Percentiles rank a stretch among this genome's conserved stretches.
Evolutionary conservation across 2,888 invertebrate species (phyloP).

Genomic region (Eristalinus sepulchralis): DNA sequence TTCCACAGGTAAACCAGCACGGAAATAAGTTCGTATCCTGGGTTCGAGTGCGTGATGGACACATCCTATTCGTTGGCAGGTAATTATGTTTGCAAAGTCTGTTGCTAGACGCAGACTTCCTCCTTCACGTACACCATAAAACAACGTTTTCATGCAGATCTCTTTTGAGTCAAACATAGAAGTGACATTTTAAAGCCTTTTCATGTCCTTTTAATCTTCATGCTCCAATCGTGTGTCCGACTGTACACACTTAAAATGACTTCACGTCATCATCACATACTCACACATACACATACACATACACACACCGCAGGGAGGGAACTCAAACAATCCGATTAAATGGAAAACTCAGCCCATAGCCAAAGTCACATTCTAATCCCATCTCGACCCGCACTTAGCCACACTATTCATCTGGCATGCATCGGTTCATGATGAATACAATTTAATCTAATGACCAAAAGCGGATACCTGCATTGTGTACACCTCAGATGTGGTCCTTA

Average conservation of each 20-base stretch:
- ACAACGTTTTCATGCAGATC: not conserved
- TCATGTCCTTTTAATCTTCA: not conserved
- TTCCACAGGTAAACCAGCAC: conserved; percentile 88
- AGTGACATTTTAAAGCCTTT: not conserved
- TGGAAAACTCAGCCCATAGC: conserved; percentile 37
- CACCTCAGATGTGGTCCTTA: conserved; percentile 27
- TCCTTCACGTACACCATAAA: not conserved
- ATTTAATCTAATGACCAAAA: conserved; percentile 42
- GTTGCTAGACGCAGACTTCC: not conserved
- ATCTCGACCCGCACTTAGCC: conserved; percentile 6
- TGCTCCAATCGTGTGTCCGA: not conserved
- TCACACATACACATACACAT: not conserved
- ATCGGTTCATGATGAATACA: conserved; percentile 29
- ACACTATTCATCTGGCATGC: conserved; percentile 31
- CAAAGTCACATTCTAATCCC: conserved; percentile 21
- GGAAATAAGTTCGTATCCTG: conserved; percentile 97
- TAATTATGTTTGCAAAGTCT: conserved; percentile 80
- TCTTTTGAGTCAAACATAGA: not conserved
- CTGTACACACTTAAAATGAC: conserved; percentile 28
- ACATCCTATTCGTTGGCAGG: conserved; percentile 94
- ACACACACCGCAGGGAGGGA: conserved; percentile 1
- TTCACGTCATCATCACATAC: conserved; percentile 12
- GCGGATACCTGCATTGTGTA: conserved; percentile 54
- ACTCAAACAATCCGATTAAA: conserved; percentile 50
- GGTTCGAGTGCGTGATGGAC: conserved; percentile 89